These are phyloP conservation scores for Tenebrio molitor DNA, from an alignment of 1,140 invertebrate species.

Conservation along the genomic window DNA sequence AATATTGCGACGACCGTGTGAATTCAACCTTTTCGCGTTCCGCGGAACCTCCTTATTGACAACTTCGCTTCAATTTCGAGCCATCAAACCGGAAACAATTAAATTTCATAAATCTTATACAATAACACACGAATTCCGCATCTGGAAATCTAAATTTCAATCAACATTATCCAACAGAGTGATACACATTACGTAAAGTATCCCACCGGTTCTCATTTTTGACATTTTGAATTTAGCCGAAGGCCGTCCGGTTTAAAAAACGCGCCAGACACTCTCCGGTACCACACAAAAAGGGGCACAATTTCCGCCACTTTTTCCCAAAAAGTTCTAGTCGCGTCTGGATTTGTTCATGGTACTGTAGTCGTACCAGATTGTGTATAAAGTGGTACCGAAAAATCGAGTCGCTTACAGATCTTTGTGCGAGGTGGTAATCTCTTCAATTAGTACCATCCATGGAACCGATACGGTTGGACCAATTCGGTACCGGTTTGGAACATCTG, in stretches of 20 bases:
- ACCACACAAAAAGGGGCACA: no score
- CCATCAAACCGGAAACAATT: conserved; percentile 22
- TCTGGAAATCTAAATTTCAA: not conserved
- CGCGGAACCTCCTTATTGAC: conserved; percentile 17
- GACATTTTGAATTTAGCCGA: not conserved
- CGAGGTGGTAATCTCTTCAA: not conserved
- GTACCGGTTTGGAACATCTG: not conserved
- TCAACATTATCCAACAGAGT: not conserved
- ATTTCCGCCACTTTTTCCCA: no score
- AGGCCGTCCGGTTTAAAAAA: not conserved
- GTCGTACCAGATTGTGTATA: no score
- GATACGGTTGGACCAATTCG: not conserved
- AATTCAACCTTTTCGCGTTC: conserved; percentile 7
- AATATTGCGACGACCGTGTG: conserved; percentile 2
- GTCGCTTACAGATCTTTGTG: conserved; percentile 1
- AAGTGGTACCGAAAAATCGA: no score
- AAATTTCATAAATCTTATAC: conserved; percentile 30
- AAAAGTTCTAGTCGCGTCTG: no score
- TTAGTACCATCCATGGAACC: conserved; percentile 7
- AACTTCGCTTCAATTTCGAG: not conserved
- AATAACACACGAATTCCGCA: not conserved
- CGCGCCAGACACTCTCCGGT: no score
- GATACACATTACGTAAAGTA: not conserved
- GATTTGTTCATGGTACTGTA: no score
- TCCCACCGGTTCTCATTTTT: not conserved